Evolutionary conservation across 2,888 invertebrate species (phyloP).

Genomic region (Amphipoea lucens): DNA sequence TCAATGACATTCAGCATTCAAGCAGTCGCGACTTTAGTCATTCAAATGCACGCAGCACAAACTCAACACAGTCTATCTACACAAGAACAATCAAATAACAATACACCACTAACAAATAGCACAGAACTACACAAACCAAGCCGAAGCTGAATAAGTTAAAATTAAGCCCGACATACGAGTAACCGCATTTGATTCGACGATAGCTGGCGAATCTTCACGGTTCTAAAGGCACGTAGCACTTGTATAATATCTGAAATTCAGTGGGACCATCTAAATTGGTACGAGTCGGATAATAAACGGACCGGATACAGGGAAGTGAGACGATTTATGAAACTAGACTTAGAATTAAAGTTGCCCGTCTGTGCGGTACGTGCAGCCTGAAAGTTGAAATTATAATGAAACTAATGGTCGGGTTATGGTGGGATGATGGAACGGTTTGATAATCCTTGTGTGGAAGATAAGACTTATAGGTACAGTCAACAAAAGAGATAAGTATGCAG

Average conservation of each 20-base stretch:
- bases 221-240: slow-evolving; percentile 80
- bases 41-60: not conserved
- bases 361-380: slow-evolving; percentile 60
- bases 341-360: slow-evolving; percentile 68
- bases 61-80: not conserved
- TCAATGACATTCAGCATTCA: not conserved
- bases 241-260: slow-evolving; percentile 81
- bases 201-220: slow-evolving; percentile 68
- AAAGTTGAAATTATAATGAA: slow-evolving; percentile 65
- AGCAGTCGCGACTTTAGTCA: not conserved
- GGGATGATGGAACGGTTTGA: not conserved
- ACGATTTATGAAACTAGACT: slow-evolving; percentile 77
- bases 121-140: slow-evolving; percentile 29
- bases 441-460: not conserved
- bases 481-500: too few relatives aligned
- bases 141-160: slow-evolving; percentile 67
- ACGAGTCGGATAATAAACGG: slow-evolving; percentile 80
- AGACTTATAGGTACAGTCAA: not conserved
- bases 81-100: slow-evolving; percentile 31
- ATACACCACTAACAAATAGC: slow-evolving; percentile 32
- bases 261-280: slow-evolving; percentile 79
- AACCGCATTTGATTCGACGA: slow-evolving; percentile 74
- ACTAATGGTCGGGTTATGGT: slow-evolving; percentile 39
- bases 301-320: slow-evolving; percentile 75
- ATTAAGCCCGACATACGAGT: slow-evolving; percentile 67